phyloP scores from a whole-genome alignment of 1,140 invertebrate species.

The Drosophila ananassae region DNA sequence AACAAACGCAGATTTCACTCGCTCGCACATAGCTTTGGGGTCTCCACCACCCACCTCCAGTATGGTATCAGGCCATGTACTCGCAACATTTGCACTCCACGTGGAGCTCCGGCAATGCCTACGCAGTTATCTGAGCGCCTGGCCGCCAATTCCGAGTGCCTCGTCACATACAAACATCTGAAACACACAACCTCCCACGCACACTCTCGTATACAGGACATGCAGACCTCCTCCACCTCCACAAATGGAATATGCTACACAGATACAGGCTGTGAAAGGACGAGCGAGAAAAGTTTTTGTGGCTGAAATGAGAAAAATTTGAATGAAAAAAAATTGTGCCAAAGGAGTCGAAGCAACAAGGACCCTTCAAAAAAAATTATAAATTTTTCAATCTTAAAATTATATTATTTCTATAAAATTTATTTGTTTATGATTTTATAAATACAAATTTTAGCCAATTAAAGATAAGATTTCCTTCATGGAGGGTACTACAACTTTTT shows the following conservation, averaged over 20 bases:
- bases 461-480: not conserved
- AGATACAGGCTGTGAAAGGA: slow-evolving; percentile 14
- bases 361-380: slow-evolving; percentile 1
- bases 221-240: not conserved
- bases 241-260: slow-evolving; percentile 13
- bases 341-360: not conserved
- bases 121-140: slow-evolving; percentile 66
- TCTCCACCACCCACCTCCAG: not conserved
- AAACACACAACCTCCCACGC: slow-evolving; percentile 1
- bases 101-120: slow-evolving; percentile 33
- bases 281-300: slow-evolving; percentile 45
- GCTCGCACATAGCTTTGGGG: not conserved
- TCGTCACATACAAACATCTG: slow-evolving; percentile 53
- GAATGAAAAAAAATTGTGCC: not conserved
- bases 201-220: slow-evolving; percentile 14
- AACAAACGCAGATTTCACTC: slow-evolving; percentile 25
- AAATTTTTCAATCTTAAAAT: not conserved
- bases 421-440: too few relatives aligned
- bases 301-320: slow-evolving; percentile 47
- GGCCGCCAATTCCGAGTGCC: slow-evolving; percentile 49
- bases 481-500: slow-evolving; percentile 12
- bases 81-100: slow-evolving; percentile 32
- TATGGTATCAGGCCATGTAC: slow-evolving; percentile 15
- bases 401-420: too few relatives aligned
- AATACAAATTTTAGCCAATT: too few relatives aligned